These are phyloP conservation scores for Popillia japonica DNA, from an alignment of 1,140 invertebrate genomes.

Conservation along the genomic window DNA sequence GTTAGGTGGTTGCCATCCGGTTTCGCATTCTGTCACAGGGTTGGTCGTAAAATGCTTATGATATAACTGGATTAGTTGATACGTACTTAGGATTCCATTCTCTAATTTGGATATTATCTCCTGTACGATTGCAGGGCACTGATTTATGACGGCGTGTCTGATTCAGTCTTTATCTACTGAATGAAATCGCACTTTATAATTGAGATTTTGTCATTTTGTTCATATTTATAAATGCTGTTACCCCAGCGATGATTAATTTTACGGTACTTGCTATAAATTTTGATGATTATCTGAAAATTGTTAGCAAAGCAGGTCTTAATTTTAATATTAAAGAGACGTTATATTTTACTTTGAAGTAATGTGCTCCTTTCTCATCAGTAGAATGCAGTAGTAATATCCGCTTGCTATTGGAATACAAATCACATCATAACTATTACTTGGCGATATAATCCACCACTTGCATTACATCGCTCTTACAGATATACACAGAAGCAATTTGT, in stretches of 20 bases:
- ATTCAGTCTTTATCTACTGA: conserved; percentile 1
- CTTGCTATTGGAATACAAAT: too few relatives aligned
- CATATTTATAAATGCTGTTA: neutral
- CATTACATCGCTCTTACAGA: too few relatives aligned
- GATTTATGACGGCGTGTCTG: neutral
- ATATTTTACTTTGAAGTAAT: too few relatives aligned
- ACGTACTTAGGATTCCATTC: conserved; percentile 26
- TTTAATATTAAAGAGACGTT: too few relatives aligned
- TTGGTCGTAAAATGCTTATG: conserved; percentile 48
- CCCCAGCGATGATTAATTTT: neutral
- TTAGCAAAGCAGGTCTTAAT: neutral
- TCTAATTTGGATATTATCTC: conserved; percentile 32
- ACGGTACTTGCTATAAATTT: neutral
- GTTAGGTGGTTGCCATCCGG: conserved; percentile 44
- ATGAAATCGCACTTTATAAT: conserved; percentile 1
- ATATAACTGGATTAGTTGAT: conserved; percentile 46
- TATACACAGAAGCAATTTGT: too few relatives aligned
- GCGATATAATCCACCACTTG: too few relatives aligned
- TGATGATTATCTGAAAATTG: neutral
- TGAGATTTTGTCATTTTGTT: conserved; percentile 13
- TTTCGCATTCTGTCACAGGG: conserved; percentile 43
- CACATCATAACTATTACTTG: too few relatives aligned
- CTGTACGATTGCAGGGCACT: neutral
- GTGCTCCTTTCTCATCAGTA: too few relatives aligned
- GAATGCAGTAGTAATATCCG: too few relatives aligned